phyloP scores from a whole-genome alignment of 2,888 invertebrate genomes.

The Ophion ventricosus region DNA sequence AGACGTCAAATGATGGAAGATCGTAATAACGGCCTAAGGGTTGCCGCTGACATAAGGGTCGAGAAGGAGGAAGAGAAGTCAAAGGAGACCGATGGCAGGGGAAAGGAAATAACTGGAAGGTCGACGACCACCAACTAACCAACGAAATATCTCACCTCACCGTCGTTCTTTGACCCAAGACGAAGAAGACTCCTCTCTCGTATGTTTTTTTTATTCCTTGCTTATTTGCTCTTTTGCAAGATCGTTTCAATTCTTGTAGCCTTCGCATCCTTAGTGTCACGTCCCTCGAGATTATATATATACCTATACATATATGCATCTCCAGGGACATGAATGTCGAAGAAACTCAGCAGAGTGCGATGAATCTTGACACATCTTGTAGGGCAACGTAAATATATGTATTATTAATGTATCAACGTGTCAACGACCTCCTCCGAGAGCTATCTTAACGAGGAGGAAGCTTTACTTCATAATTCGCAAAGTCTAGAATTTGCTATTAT shows the following conservation, averaged over 20 bases:
- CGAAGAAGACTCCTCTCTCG: conserved; percentile 37
- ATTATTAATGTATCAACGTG: not conserved
- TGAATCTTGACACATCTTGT: conserved; percentile 29
- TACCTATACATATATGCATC: conserved; percentile 22
- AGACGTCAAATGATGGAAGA: conserved; percentile 1
- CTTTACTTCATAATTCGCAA: no score
- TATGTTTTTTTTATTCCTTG: conserved; percentile 40
- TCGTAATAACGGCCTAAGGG: conserved; percentile 23
- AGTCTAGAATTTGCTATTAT: no score
- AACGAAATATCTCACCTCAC: conserved; percentile 35
- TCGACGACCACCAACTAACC: conserved; percentile 53
- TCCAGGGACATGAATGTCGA: conserved; percentile 26
- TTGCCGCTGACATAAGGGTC: conserved; percentile 40
- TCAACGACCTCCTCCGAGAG: conserved; percentile 34
- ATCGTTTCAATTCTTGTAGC: conserved; percentile 38
- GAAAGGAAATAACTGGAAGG: conserved; percentile 42
- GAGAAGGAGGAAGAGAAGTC: conserved; percentile 35
- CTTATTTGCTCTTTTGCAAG: conserved; percentile 9
- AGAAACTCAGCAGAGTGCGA: conserved; percentile 13
- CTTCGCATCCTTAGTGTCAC: conserved; percentile 23
- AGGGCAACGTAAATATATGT: not conserved
- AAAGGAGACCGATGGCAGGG: not conserved
- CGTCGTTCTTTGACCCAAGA: conserved; percentile 48
- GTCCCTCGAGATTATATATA: conserved; percentile 17
- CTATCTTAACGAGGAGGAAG: not conserved